Conservation (phyloP, 2,888 invertebrate genomes). For the Pherbina coryleti region DNA sequence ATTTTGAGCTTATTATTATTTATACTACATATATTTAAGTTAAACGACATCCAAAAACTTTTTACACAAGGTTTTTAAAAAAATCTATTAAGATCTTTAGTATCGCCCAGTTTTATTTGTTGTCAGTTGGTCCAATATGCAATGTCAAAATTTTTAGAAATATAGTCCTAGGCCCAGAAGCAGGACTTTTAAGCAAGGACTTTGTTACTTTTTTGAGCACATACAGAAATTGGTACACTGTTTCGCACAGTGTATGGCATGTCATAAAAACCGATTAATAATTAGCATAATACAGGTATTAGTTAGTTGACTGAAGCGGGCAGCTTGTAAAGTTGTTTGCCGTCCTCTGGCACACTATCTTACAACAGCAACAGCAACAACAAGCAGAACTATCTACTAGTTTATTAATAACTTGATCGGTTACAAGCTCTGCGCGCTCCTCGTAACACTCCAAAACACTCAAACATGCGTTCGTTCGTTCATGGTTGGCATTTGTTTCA, state of each 20-base stretch:
- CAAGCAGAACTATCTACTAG: conserved; percentile 26
- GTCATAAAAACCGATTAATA: conserved; percentile 34
- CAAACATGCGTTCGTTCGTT: not conserved
- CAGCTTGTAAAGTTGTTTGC: conserved; percentile 13
- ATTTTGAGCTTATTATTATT: too few species aligned
- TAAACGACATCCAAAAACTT: too few species aligned
- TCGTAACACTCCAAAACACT: conserved; percentile 4
- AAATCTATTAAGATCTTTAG: too few species aligned
- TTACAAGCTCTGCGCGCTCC: conserved; percentile 26
- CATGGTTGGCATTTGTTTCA: not conserved
- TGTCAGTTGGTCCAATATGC: too few species aligned
- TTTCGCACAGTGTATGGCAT: not conserved
- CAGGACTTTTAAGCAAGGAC: too few species aligned
- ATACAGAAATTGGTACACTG: too few species aligned
- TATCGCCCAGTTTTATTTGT: too few species aligned
- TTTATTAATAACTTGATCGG: conserved; percentile 40
- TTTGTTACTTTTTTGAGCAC: too few species aligned
- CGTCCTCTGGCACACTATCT: conserved; percentile 9
- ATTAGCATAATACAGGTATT: conserved; percentile 37
- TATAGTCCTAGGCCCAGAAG: too few species aligned
- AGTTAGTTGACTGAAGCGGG: conserved; percentile 22
- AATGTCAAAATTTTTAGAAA: too few species aligned
- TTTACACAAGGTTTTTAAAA: too few species aligned
- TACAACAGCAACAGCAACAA: conserved; percentile 20
- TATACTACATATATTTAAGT: too few species aligned